phyloP scores from a whole-genome alignment of 2,888 invertebrate genomes.

The Sthenelais limicola region DNA sequence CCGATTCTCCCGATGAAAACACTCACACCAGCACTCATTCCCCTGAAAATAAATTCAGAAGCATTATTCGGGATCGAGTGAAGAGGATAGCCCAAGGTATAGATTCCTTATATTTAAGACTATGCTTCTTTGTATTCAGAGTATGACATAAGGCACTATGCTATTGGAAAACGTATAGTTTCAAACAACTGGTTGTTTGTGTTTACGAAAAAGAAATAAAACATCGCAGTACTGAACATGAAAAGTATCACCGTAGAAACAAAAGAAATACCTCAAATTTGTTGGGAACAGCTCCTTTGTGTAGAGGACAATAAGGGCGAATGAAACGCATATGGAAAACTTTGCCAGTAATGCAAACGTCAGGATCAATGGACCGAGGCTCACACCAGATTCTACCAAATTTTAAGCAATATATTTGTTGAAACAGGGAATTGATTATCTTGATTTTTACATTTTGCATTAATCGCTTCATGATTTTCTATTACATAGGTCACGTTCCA shows the following conservation, averaged over 20 bases:
- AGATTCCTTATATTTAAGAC: too few species aligned
- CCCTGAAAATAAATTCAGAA: conserved; percentile 3
- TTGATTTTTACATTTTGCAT: too few species aligned
- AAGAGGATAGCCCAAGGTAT: not conserved
- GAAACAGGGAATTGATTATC: not conserved
- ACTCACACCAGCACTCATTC: not conserved
- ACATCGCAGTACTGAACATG: too few species aligned
- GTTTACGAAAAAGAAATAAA: too few species aligned
- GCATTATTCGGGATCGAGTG: not conserved
- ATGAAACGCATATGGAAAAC: conserved; percentile 45
- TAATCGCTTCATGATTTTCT: too few species aligned
- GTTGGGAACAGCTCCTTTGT: conserved; percentile 49
- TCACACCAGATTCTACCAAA: conserved; percentile 37
- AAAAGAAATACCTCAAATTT: conserved; percentile 46
- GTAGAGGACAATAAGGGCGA: conserved; percentile 49
- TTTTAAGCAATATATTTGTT: not conserved
- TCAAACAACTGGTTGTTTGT: too few species aligned
- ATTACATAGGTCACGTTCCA: too few species aligned
- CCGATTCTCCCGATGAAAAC: conserved; percentile 6
- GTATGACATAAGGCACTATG: too few species aligned
- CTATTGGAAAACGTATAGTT: too few species aligned
- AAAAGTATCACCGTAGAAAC: too few species aligned
- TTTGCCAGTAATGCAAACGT: conserved; percentile 43
- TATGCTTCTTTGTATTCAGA: too few species aligned
- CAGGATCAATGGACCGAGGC: conserved; percentile 29